A percentile compares a stretch with the other conserved stretches of the same genome.
These are phyloP conservation scores for Papio anubis DNA, from an alignment of 2,113 vertebrate genomes.

Conservation along the genomic window DNA sequence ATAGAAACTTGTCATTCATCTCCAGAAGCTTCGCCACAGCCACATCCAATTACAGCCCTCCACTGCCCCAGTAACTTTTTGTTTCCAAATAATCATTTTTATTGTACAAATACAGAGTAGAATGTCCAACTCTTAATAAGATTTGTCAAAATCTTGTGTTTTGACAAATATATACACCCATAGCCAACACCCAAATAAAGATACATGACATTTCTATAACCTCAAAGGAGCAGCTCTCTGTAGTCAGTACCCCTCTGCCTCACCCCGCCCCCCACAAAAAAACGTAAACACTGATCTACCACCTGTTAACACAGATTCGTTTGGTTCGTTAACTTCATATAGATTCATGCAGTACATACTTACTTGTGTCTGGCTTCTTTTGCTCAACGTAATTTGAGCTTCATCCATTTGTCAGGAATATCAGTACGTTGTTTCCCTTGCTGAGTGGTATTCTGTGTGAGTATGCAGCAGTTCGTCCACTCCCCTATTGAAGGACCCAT, in stretches of 20 bases:
- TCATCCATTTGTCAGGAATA: neutral
- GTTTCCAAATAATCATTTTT: neutral
- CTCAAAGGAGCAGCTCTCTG: neutral
- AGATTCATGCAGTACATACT: neutral
- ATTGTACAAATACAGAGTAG: neutral
- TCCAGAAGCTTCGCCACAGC: neutral
- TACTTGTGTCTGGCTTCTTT: neutral
- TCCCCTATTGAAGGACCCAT: neutral
- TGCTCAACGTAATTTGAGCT: neutral
- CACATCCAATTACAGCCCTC: neutral
- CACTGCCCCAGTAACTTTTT: neutral
- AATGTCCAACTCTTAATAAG: neutral
- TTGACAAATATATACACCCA: neutral
- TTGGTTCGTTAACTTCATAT: neutral
- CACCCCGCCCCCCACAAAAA: too few species aligned
- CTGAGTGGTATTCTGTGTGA: neutral
- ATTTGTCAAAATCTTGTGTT: neutral
- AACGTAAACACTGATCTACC: neutral
- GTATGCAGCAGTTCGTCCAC: neutral
- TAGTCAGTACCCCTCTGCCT: neutral
- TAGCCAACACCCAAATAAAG: neutral
- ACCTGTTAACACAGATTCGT: neutral
- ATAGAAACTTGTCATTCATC: neutral
- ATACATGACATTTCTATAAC: neutral
- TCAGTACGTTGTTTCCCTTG: neutral